A percentile compares a stretch with the other conserved stretches of the same genome.
Evolutionary conservation across 2,113 vertebrate genomes (phyloP).

Genomic region (Hydrochoerus hydrochaeris): DNA sequence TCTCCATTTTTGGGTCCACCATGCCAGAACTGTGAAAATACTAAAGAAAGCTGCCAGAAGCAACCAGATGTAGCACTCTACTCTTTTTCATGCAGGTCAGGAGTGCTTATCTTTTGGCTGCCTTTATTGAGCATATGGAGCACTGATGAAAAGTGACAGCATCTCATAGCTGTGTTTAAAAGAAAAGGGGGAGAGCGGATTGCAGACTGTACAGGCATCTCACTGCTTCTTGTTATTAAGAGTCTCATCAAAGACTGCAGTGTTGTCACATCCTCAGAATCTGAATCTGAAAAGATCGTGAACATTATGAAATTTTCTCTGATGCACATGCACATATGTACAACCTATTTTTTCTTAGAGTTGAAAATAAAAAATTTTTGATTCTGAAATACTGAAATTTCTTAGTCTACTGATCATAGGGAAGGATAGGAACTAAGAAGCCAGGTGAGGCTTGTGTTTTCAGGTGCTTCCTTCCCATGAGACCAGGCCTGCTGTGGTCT

Average conservation of each 20-base stretch:
- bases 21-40: not conserved
- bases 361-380: not conserved
- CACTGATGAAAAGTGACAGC: not conserved
- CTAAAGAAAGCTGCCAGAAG: not conserved
- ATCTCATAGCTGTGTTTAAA: not conserved
- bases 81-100: not conserved
- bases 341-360: not conserved
- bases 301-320: not conserved
- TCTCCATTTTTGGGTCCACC: not conserved
- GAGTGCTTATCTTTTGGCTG: not conserved
- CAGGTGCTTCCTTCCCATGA: not conserved
- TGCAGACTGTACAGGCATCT: fast-evolving
- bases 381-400: not conserved
- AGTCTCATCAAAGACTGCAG: not conserved
- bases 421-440: not conserved
- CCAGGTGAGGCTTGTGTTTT: not conserved
- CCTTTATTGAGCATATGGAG: not conserved
- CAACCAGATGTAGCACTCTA: not conserved
- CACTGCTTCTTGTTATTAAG: not conserved
- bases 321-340: no score
- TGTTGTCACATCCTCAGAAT: not conserved
- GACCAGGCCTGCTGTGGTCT: not conserved
- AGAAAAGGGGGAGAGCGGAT: not conserved
- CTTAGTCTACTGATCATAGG: not conserved
- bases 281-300: not conserved